These are phyloP conservation scores for Procavia capensis DNA, from an alignment of 2,113 vertebrate species.

Conservation along the genomic window DNA sequence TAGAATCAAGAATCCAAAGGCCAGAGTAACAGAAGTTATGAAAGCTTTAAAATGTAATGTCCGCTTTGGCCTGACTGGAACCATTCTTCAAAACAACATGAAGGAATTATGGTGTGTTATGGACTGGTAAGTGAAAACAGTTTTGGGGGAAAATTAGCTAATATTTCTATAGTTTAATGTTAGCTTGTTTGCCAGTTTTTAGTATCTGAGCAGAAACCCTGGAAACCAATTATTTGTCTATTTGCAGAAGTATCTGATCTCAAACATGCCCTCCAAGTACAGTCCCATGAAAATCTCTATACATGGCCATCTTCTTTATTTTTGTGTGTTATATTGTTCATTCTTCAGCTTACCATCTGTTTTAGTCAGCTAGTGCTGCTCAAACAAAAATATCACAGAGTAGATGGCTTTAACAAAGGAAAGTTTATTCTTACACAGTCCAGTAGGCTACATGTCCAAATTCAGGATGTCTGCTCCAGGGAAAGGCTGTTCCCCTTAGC, in stretches of 20 bases:
- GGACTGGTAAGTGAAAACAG: conserved; percentile 92
- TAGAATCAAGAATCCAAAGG: conserved; percentile 96
- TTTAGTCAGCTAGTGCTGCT: too few species aligned
- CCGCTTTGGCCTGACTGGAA: conserved; percentile 96
- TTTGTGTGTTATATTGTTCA: not conserved
- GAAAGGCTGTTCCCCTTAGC: too few species aligned
- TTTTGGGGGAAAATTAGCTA: not conserved
- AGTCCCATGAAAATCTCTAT: conserved; percentile 1
- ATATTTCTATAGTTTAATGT: not conserved
- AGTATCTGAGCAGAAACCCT: not conserved
- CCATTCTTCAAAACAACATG: conserved; percentile 97
- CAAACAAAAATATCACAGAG: too few species aligned
- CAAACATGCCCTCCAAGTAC: not conserved
- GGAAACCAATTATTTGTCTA: not conserved
- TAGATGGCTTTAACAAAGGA: too few species aligned
- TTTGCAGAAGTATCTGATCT: conserved; percentile 16
- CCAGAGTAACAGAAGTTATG: conserved; percentile 95
- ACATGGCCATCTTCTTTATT: not conserved
- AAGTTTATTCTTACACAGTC: too few species aligned
- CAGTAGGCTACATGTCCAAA: too few species aligned
- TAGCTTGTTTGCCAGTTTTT: not conserved
- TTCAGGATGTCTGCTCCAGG: too few species aligned
- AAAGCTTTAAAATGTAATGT: conserved; percentile 93
- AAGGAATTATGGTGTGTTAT: conserved; percentile 99
- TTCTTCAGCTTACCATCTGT: not conserved